A percentile compares a stretch with the other conserved stretches of the same genome.
These are phyloP conservation scores for Leptestheria dahalacensis DNA, from an alignment of 1,140 invertebrate genomes.

Conservation along the genomic window DNA sequence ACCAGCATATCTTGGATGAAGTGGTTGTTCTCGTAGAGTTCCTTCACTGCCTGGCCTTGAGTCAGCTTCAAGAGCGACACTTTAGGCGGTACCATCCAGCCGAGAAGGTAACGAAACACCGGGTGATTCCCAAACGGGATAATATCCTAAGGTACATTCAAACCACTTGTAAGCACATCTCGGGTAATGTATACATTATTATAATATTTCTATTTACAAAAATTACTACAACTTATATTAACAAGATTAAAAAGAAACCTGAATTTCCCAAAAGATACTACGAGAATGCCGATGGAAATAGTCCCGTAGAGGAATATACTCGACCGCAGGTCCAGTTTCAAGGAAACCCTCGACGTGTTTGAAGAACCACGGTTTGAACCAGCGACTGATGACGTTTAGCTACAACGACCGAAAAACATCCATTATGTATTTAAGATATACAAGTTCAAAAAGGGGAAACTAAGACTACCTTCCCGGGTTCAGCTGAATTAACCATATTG, in stretches of 20 bases:
- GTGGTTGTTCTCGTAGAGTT: constrained; percentile 60
- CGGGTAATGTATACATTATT: not conserved
- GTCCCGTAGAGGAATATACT: constrained; percentile 62
- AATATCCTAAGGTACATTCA: constrained; percentile 46
- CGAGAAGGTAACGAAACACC: constrained; percentile 53
- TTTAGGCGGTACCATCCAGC: constrained; percentile 69
- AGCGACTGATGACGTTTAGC: constrained; percentile 55
- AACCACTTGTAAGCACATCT: constrained; percentile 4
- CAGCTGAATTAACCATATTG: constrained; percentile 40
- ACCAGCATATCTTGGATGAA: constrained; percentile 75
- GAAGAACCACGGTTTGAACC: constrained; percentile 75
- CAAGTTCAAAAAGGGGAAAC: no score
- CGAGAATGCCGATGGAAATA: constrained; percentile 69
- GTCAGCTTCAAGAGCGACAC: constrained; percentile 67
- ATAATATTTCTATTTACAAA: not conserved
- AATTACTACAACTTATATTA: not conserved
- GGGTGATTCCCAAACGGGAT: constrained; percentile 69
- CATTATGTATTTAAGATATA: not conserved
- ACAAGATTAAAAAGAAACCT: constrained; percentile 32
- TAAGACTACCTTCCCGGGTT: constrained; percentile 47
- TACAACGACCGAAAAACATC: constrained; percentile 21
- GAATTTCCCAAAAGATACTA: constrained; percentile 67
- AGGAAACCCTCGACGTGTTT: constrained; percentile 48
- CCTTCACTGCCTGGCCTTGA: constrained; percentile 51
- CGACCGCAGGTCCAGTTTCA: constrained; percentile 29